Conservation (phyloP, 1,140 invertebrate species). For the Rhagoletis zephyria region DNA sequence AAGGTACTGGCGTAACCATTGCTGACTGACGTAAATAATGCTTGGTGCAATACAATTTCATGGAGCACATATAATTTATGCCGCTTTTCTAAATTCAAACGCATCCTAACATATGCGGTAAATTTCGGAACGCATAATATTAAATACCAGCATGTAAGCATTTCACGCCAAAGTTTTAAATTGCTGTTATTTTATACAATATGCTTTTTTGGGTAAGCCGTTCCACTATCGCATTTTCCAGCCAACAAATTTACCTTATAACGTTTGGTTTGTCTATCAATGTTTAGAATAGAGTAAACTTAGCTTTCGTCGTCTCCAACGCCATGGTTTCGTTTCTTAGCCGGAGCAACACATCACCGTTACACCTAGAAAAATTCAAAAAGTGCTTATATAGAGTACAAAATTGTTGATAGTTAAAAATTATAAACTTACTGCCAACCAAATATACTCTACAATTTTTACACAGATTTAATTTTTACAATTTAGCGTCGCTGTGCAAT, state of each 20-base stretch:
- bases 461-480: not conserved
- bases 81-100: not conserved
- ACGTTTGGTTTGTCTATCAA: not conserved
- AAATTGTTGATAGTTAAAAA: not conserved
- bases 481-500: conserved; percentile 39
- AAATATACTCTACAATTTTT: not conserved
- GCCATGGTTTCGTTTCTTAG: not conserved
- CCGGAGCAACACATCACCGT: not conserved
- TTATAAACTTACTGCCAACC: conserved; percentile 32
- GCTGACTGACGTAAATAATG: too few relatives aligned
- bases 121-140: too few relatives aligned
- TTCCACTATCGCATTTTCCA: not conserved
- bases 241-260: conserved; percentile 3
- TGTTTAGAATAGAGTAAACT: not conserved
- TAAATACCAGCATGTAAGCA: too few relatives aligned
- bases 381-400: not conserved
- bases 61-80: not conserved
- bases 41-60: too few relatives aligned
- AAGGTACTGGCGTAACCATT: too few relatives aligned
- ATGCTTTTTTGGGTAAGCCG: not conserved
- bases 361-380: conserved; percentile 5
- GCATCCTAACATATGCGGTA: not conserved
- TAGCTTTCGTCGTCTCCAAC: not conserved
- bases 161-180: too few relatives aligned
- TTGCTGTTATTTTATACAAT: not conserved